Conservation (phyloP, 2,888 invertebrate species). For the Diadegma fenestrale region DNA sequence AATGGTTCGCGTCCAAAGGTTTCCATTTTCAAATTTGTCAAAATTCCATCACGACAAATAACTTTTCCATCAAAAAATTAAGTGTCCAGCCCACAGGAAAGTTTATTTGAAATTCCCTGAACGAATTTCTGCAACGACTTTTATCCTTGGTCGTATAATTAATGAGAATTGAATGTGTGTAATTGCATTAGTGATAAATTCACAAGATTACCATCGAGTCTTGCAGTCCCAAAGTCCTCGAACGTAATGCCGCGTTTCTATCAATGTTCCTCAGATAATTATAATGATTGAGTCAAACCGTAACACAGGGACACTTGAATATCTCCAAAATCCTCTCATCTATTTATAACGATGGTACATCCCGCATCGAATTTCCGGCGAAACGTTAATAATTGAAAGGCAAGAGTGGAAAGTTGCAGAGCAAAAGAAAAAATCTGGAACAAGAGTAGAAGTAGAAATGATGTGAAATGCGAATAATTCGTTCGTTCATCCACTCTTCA, state of each 20-base stretch:
- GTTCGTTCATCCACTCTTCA: background rate
- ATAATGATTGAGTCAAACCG: slow-evolving; percentile 1
- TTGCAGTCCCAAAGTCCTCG: background rate
- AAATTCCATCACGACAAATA: background rate
- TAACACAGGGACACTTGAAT: background rate
- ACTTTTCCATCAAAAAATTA: background rate
- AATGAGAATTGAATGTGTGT: background rate
- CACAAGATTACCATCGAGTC: background rate
- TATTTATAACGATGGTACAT: slow-evolving; percentile 37
- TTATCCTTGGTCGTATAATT: background rate
- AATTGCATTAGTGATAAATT: slow-evolving; percentile 5
- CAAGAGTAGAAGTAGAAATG: background rate
- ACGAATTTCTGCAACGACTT: background rate
- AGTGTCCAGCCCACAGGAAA: background rate
- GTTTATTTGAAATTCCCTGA: background rate
- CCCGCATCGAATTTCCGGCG: slow-evolving; percentile 9
- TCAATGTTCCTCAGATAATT: background rate
- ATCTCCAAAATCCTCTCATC: background rate
- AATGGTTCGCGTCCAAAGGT: too few species aligned
- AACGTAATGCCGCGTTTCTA: background rate
- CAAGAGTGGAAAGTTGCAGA: background rate
- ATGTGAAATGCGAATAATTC: background rate
- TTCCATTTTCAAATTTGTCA: background rate
- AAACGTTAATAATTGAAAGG: slow-evolving; percentile 7
- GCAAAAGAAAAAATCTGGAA: background rate